Base-by-base conservation (phyloP, 2,888 invertebrate genomes). In the Subacronicta megacephala region DNA sequence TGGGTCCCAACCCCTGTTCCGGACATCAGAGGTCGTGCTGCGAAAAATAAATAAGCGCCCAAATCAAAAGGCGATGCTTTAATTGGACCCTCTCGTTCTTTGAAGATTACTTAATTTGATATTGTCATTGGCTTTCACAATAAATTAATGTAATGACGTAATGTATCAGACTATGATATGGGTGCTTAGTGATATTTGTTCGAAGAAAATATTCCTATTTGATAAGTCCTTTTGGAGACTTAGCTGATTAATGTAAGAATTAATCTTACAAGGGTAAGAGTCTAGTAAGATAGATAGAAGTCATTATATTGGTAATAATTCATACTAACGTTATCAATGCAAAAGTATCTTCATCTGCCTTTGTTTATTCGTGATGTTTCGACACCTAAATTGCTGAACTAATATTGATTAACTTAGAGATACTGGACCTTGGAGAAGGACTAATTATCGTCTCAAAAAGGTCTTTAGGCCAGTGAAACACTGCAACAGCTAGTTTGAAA, bases 11-110 rank as follows among this genome's bases (percentile, higher is more conserved):
- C 90, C 91, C 92, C 89, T 89, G 87, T 80, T 75, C 82, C 83
- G 89, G 88, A 90, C 90, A 88, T 87, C 88, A 87, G 90, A 92
- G 89, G 88, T 88, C 87, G 87, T 76, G 78, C 83, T 83, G 85
- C 86, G 87, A 89, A 90, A 92, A 90, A 94, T 93, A 92, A 92
- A 93, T 92, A 92, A 88, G 87, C 82, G 80, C 81, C 82, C 80
- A 87, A 92, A 89, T 92, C 89, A 89, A 90, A 89, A 87, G 89
- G 85, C 84, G 76, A 82, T 81, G 79, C 82, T 89, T 90, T 93
- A 93, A 93, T 94, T 93, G 89, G 86, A 87, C 84, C 84, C 87
- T 85, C 87, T 86, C 82, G 83, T 87, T 82, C 85, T 89, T 88
- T 85, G 83, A 81, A 80, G 83, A 91, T 92, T 89, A 88, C 85